A percentile compares a stretch with the other conserved stretches of the same genome.
Evolutionary conservation across 2,797 vertebrate species (phyloP).

Genomic region (Galaxias olidus): DNA sequence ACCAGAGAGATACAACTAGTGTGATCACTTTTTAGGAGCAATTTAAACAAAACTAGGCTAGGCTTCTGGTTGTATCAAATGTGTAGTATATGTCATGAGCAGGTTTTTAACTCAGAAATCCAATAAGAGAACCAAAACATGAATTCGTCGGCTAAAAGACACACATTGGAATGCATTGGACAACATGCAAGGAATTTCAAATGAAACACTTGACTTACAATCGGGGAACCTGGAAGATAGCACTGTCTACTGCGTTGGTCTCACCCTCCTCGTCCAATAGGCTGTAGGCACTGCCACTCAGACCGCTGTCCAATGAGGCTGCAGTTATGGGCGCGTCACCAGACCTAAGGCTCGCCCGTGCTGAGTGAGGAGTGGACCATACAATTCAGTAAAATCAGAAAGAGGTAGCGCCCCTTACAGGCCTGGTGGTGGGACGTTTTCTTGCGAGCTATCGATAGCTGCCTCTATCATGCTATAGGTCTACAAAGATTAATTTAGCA

Average conservation of each 20-base stretch:
- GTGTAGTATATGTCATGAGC: too few species aligned
- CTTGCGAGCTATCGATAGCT: too few species aligned
- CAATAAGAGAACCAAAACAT: too few species aligned
- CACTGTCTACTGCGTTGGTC: constrained; percentile 86
- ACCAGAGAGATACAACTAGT: constrained; percentile 12
- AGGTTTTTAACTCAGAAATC: too few species aligned
- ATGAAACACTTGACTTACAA: constrained; percentile 83
- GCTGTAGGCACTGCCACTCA: constrained; percentile 91
- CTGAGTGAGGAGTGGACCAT: constrained; percentile 78
- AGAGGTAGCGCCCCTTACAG: background rate
- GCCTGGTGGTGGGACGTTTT: background rate
- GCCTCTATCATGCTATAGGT: too few species aligned
- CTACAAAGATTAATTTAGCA: too few species aligned
- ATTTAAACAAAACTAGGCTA: background rate
- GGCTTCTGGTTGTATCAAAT: too few species aligned
- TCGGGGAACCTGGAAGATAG: constrained; percentile 92
- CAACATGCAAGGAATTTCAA: too few species aligned
- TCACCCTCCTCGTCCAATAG: constrained; percentile 87
- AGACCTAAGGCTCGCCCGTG: constrained; percentile 83
- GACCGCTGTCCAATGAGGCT: constrained; percentile 89
- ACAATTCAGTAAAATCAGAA: constrained; percentile 32
- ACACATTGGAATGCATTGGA: too few species aligned
- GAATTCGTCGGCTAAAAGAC: too few species aligned
- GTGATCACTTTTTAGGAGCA: background rate
- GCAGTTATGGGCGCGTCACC: constrained; percentile 89